Percentiles rank a stretch among this genome's conserved stretches.
phyloP scores from a whole-genome alignment of 2,797 vertebrate species.

The Chaenodraco wilsoni region DNA sequence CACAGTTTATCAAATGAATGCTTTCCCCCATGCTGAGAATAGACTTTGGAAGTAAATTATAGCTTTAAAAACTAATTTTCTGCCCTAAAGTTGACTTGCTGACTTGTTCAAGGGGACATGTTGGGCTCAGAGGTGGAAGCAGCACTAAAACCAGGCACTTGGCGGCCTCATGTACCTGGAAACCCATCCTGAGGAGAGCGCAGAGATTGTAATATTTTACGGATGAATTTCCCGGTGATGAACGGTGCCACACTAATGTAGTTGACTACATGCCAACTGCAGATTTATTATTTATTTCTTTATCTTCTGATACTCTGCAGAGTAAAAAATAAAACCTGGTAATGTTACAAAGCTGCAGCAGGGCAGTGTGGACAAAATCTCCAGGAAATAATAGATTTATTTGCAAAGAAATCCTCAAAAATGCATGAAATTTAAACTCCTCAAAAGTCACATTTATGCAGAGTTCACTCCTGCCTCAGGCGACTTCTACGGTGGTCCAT shows the following conservation, averaged over 20 bases:
- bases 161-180: constrained; percentile 43
- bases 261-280: constrained; percentile 25
- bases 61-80: neutral
- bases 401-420: neutral
- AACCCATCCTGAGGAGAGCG: constrained; percentile 30
- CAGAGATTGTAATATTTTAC: constrained; percentile 40
- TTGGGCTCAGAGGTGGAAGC: neutral
- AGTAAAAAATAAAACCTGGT: neutral
- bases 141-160: constrained; percentile 39
- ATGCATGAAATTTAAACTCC: neutral
- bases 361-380: neutral
- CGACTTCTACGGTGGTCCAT: neutral
- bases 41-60: neutral
- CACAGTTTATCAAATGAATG: neutral
- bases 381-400: neutral
- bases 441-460: neutral
- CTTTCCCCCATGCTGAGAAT: neutral
- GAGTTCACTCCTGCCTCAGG: neutral
- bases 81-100: constrained; percentile 5
- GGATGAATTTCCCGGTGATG: constrained; percentile 44
- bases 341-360: neutral
- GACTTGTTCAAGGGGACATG: neutral
- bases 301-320: neutral
- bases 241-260: neutral
- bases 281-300: constrained; percentile 7